phyloP scores from a whole-genome alignment of 2,797 vertebrate genomes.

The Masticophis lateralis region DNA sequence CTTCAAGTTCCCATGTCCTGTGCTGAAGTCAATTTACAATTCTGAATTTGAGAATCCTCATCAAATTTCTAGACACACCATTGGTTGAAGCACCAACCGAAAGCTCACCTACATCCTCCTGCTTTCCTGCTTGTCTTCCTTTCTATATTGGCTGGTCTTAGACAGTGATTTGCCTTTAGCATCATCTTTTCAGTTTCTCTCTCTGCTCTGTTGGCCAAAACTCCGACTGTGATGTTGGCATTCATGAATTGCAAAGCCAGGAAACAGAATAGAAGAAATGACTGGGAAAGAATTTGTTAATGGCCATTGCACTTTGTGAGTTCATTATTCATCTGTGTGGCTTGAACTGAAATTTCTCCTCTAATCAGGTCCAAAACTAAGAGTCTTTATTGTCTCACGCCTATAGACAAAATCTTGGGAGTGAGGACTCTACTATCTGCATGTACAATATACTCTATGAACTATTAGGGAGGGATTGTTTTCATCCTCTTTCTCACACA shows the following conservation, averaged over 20 bases:
- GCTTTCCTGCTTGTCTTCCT: background rate
- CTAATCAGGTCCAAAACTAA: background rate
- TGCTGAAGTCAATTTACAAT: background rate
- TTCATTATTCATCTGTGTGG: background rate
- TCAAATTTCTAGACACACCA: background rate
- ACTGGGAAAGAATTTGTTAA: background rate
- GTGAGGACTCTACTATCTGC: background rate
- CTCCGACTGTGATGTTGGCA: background rate
- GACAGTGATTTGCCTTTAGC: background rate
- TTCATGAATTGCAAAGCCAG: background rate
- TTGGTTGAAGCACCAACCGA: background rate
- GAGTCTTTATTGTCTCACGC: too few species aligned
- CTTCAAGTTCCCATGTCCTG: background rate
- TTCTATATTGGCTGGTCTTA: background rate
- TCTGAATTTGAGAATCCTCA: background rate
- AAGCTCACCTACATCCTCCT: background rate
- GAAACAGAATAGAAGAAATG: background rate
- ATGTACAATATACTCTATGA: too few species aligned
- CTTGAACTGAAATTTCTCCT: background rate
- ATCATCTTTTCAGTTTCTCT: background rate
- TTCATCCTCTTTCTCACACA: too few species aligned
- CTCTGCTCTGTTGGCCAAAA: constrained; percentile 7
- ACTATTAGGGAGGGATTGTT: too few species aligned
- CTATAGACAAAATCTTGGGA: background rate
- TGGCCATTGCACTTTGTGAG: background rate